A percentile compares a stretch with the other conserved stretches of the same genome.
Evolutionary conservation across 2,888 invertebrate genomes (phyloP).

Genomic region (Pseudeuparius sepicola): DNA sequence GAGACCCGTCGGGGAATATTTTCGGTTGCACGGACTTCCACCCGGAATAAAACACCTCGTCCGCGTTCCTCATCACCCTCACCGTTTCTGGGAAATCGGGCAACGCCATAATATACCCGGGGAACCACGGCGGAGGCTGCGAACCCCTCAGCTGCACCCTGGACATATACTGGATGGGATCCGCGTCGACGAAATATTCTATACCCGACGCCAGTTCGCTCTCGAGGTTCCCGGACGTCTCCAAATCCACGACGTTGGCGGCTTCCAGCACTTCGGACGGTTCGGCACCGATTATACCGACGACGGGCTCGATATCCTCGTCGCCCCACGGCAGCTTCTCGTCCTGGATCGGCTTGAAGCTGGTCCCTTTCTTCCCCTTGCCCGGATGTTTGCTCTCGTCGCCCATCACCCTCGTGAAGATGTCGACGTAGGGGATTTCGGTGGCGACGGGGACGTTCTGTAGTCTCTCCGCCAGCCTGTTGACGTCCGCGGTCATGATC

Average conservation of each 20-base stretch:
- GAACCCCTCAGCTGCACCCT: conserved; percentile 35
- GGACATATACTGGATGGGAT: conserved; percentile 32
- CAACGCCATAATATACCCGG: conserved; percentile 35
- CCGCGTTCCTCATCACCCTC: conserved; percentile 31
- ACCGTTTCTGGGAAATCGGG: conserved; percentile 33
- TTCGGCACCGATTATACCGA: conserved; percentile 28
- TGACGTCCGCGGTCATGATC: conserved; percentile 26
- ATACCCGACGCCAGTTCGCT: conserved; percentile 28
- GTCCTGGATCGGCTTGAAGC: conserved; percentile 24
- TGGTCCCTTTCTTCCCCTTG: too few species aligned
- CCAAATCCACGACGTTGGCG: conserved; percentile 23
- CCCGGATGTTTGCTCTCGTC: too few species aligned
- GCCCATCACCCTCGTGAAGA: conserved; percentile 24
- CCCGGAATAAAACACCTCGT: conserved; percentile 32
- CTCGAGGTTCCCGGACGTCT: conserved; percentile 21
- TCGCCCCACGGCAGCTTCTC: conserved; percentile 31
- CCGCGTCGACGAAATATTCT: conserved; percentile 33
- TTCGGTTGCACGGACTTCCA: conserved; percentile 36
- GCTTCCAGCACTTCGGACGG: conserved; percentile 26
- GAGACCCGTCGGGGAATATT: conserved; percentile 32
- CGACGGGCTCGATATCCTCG: conserved; percentile 28
- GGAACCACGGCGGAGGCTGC: conserved; percentile 35
- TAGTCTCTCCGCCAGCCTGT: conserved; percentile 24
- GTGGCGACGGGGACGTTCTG: conserved; percentile 22
- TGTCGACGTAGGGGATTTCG: conserved; percentile 26